Evolutionary conservation across 2,888 invertebrate species (phyloP), one percentile per base, ranked within the genome.

Genomic region (Therioaphis trifolii): DNA sequence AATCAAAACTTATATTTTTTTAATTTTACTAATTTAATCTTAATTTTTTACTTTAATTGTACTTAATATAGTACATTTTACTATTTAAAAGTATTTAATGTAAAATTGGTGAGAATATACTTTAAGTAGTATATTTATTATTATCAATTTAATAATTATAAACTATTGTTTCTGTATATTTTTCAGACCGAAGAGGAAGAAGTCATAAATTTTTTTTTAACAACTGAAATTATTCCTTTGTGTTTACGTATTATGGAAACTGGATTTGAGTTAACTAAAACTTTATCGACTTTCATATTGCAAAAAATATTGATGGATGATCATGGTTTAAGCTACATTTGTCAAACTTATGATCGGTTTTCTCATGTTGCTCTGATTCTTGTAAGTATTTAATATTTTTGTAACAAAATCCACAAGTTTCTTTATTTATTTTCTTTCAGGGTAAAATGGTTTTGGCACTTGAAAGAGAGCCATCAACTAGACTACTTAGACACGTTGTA

Each of bases 361-460:
- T 98, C 98, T 75, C 99, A 99, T 90, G 99, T 99, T 27, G 99
- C 99, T 85, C 99, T 99, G 94, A 99, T 99, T 87, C 91, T 99
- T 89, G 94, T 94, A 89, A 90, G 90, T 87, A 74, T 24, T 66
- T n/a, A n/a, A n/a, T n/a, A n/a, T n/a, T n/a, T 29, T 21, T 0
- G 5, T 18, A 12, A 21, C 7, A 84, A 49, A 63, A 52, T 21
- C 46, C 3, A 35, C 5, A 52, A 55, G 61, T 55, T 46, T 29
- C 49, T 0, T 58, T n/a, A 58, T 40, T 15, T 3, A n/a, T 43
- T 27, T 0, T 14, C 86, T 87, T 88, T 66, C 87, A 94, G 93
- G 99, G 99, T 27, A 99, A 99, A 92, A 99, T 99, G 99, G 99
- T 99, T 61, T 91, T 99, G 84, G 96, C 98, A 27, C 90, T 99